These are phyloP conservation scores for Galerucella calmariensis DNA, from an alignment of 2,888 invertebrate species.

Conservation along the genomic window DNA sequence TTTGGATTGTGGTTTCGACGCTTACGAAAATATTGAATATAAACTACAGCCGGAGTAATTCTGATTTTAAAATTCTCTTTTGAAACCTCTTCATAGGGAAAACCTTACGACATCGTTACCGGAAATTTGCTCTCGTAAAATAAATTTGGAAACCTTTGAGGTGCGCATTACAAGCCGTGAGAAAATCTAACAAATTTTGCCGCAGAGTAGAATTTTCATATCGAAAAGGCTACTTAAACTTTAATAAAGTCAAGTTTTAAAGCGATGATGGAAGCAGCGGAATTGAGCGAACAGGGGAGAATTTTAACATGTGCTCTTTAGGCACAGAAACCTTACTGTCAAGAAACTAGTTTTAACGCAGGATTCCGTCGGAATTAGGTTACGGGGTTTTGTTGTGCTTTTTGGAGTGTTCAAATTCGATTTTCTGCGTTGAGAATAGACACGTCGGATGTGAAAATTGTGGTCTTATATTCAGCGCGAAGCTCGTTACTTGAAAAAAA, in stretches of 20 bases:
- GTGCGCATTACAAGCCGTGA: conserved; percentile 30
- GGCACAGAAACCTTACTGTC: background rate
- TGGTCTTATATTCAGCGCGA: background rate
- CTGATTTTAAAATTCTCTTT: conserved; percentile 28
- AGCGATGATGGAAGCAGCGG: conserved; percentile 42
- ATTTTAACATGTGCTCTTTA: conserved; percentile 5
- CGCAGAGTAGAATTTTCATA: conserved; percentile 32
- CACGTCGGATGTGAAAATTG: conserved; percentile 11
- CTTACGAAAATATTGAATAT: conserved; percentile 32
- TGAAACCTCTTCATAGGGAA: conserved; percentile 30
- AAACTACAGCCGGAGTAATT: conserved; percentile 30
- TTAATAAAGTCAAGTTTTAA: conserved; percentile 48
- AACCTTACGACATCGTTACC: conserved; percentile 31
- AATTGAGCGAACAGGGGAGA: conserved; percentile 17
- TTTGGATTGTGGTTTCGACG: conserved; percentile 1
- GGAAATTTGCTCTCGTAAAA: conserved; percentile 31
- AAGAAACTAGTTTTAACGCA: conserved; percentile 3
- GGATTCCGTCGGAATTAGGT: conserved; percentile 4
- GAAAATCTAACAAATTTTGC: conserved; percentile 37
- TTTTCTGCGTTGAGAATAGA: conserved; percentile 12
- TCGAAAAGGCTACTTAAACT: conserved; percentile 39
- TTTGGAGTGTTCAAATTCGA: background rate
- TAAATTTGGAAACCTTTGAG: conserved; percentile 33
- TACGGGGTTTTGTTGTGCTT: conserved; percentile 5
- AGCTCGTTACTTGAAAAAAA: background rate